Percentiles rank a stretch among this genome's conserved stretches.
phyloP scores from a whole-genome alignment of 2,113 vertebrate species.

The Crotalus tigris region DNA sequence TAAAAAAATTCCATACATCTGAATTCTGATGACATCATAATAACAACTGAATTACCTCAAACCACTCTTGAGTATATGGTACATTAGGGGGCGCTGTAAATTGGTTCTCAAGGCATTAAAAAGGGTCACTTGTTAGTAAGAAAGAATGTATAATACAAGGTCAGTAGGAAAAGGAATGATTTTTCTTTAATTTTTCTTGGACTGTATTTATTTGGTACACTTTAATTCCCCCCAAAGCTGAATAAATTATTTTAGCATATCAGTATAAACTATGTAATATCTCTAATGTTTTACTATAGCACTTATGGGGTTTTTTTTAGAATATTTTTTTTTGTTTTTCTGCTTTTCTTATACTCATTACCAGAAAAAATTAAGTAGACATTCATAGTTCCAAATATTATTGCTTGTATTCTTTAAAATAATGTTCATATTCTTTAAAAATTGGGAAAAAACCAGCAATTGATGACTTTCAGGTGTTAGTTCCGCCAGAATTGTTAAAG shows the following conservation, averaged over 20 bases:
- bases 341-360: background rate
- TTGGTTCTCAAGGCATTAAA: background rate
- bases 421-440: background rate
- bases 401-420: background rate
- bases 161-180: background rate
- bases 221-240: background rate
- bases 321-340: background rate
- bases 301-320: background rate
- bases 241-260: background rate
- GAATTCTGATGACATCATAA: constrained; percentile 27
- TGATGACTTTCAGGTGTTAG: background rate
- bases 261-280: background rate
- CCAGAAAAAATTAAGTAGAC: background rate
- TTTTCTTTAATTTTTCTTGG: background rate
- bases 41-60: background rate
- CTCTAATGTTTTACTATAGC: background rate
- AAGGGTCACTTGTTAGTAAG: background rate
- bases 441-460: background rate
- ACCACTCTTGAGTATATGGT: background rate
- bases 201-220: background rate
- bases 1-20: background rate
- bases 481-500: background rate
- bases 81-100: background rate
- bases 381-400: background rate
- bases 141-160: background rate